A percentile compares a stretch with the other conserved stretches of the same genome.
Conservation (phyloP, 2,113 vertebrate genomes). For the Plecotus auritus region DNA sequence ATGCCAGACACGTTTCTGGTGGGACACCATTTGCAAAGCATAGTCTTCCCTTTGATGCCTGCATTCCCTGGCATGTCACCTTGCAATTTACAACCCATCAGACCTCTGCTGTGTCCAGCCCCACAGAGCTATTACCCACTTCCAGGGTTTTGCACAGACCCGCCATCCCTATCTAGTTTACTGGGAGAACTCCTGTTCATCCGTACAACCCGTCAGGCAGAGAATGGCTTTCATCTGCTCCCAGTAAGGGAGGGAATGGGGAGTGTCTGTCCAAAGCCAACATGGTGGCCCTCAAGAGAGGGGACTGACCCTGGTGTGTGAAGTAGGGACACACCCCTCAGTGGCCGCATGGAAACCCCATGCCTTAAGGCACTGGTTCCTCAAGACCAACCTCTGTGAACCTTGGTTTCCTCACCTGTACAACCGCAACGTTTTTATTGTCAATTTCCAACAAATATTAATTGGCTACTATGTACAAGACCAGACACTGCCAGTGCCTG, state of each 20-base stretch:
- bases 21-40: background rate
- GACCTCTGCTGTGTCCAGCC: background rate
- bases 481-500: background rate
- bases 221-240: background rate
- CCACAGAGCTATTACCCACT: background rate
- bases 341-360: background rate
- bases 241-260: background rate
- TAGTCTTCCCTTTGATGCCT: background rate
- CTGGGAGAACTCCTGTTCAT: background rate
- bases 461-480: background rate
- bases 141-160: background rate
- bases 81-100: too few species aligned
- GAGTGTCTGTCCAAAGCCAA: background rate
- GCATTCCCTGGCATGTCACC: background rate
- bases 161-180: background rate
- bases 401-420: background rate
- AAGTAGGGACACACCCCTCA: background rate
- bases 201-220: background rate
- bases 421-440: background rate
- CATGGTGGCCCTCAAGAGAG: background rate
- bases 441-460: background rate
- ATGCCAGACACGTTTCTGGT: background rate
- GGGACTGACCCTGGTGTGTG: background rate
- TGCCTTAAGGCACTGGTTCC: background rate
- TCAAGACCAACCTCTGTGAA: background rate